Conservation (phyloP, 2,797 vertebrate species). For the Babyrousa celebensis region DNA sequence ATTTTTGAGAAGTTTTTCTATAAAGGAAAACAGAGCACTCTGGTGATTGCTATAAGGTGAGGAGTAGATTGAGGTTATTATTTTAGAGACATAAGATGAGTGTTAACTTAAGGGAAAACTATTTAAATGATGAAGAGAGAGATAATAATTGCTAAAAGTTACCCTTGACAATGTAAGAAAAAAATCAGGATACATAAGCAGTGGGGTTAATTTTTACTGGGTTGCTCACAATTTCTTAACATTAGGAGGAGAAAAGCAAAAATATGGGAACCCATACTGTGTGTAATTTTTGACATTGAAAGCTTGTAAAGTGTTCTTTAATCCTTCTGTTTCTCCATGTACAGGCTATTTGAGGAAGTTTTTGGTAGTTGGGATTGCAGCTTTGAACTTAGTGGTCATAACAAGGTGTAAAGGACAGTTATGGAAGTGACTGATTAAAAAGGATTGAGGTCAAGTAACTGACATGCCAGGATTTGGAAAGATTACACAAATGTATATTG, state of each 20-base stretch:
- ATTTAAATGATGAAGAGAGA: background rate
- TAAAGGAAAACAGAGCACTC: background rate
- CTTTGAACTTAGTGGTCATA: background rate
- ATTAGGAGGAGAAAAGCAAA: background rate
- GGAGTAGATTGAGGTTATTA: background rate
- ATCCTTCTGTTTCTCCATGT: background rate
- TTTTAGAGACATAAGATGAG: background rate
- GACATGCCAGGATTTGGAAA: background rate
- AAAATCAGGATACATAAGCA: background rate
- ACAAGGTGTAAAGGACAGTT: background rate
- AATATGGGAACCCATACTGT: too few species aligned
- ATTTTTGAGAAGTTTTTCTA: background rate
- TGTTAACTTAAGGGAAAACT: background rate
- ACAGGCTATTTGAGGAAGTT: background rate
- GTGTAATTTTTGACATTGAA: background rate
- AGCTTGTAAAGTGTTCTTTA: background rate
- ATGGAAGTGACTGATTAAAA: background rate
- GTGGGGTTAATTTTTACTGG: background rate
- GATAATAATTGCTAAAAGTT: background rate
- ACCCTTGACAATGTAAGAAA: background rate
- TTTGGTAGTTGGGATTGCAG: background rate
- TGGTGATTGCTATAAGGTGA: background rate
- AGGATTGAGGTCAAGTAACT: background rate
- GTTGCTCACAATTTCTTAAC: background rate
- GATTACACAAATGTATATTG: background rate